These are phyloP conservation scores for Papilio dardanus DNA, from an alignment of 1,140 invertebrate species.

Conservation along the genomic window DNA sequence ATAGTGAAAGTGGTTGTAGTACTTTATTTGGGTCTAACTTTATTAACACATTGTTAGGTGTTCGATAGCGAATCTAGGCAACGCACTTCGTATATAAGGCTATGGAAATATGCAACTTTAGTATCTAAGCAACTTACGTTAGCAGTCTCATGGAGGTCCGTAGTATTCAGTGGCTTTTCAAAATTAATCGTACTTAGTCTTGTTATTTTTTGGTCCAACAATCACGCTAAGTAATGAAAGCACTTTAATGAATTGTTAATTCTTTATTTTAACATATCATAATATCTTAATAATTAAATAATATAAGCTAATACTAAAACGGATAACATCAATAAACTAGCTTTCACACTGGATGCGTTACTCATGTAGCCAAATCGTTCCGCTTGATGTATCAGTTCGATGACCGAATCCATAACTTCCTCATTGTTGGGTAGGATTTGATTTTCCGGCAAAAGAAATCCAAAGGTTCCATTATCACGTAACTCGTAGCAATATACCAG, in stretches of 20 bases:
- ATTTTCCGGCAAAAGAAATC: slow-evolving; percentile 90
- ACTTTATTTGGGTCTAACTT: slow-evolving; percentile 36
- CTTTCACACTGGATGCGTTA: slow-evolving; percentile 36
- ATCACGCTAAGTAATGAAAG: too few relatives aligned
- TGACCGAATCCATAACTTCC: slow-evolving; percentile 87
- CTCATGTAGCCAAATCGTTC: slow-evolving; percentile 69
- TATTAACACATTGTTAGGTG: slow-evolving; percentile 8
- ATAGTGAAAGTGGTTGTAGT: slow-evolving; percentile 52
- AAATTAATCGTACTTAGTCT: too few relatives aligned
- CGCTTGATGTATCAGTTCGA: slow-evolving; percentile 84
- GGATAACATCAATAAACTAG: slow-evolving; percentile 41
- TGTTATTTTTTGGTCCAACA: too few relatives aligned
- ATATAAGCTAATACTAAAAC: slow-evolving; percentile 26
- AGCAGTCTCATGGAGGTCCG: too few relatives aligned
- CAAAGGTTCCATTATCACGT: slow-evolving; percentile 87
- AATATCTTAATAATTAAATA: slow-evolving; percentile 2
- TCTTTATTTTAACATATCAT: background rate
- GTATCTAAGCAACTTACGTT: too few relatives aligned
- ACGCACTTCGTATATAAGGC: too few relatives aligned
- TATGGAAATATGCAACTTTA: too few relatives aligned
- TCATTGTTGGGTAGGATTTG: slow-evolving; percentile 89
- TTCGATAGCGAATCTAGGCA: background rate
- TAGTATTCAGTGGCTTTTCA: too few relatives aligned
- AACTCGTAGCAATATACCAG: slow-evolving; percentile 86
- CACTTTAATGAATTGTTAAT: background rate